Percentiles rank a stretch among this genome's conserved stretches.
phyloP scores from a whole-genome alignment of 2,888 invertebrate species.

The Tetragonula carbonaria region DNA sequence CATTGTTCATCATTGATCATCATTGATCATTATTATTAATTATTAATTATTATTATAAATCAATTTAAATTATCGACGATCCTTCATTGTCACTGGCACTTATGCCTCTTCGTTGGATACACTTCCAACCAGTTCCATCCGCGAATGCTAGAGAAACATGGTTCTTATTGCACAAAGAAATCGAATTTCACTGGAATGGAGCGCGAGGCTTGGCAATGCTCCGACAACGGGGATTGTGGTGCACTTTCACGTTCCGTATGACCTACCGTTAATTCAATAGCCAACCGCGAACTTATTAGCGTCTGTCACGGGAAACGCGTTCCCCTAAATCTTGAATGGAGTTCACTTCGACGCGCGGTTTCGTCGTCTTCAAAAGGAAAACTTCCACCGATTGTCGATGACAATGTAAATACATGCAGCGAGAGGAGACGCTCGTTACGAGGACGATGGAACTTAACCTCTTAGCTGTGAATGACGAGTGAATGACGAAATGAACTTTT shows the following conservation, averaged over 20 bases:
- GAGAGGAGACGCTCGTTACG: no score
- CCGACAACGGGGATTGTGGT: slow-evolving; percentile 49
- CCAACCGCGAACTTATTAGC: slow-evolving; percentile 72
- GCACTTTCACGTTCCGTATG: slow-evolving; percentile 67
- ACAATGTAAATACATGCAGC: no score
- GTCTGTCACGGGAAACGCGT: slow-evolving; percentile 58
- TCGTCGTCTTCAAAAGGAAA: slow-evolving; percentile 45
- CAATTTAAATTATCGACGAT: no score
- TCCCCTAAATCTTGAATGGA: slow-evolving; percentile 35
- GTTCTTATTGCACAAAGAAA: slow-evolving; percentile 32
- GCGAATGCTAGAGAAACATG: background rate
- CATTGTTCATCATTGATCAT: no score
- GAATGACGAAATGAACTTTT: no score
- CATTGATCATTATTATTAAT: no score
- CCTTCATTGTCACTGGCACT: no score
- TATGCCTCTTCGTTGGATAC: no score
- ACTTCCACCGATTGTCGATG: slow-evolving; percentile 43
- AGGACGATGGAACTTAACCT: no score
- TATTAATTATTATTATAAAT: no score
- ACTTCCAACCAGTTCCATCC: background rate
- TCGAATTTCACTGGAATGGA: slow-evolving; percentile 56
- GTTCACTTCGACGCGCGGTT: slow-evolving; percentile 27
- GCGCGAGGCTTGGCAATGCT: slow-evolving; percentile 36
- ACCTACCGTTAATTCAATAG: slow-evolving; percentile 60
- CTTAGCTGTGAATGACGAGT: no score